Evolutionary conservation across 2,888 invertebrate genomes (phyloP).

Genomic region (Strigamia transsilvanica): DNA sequence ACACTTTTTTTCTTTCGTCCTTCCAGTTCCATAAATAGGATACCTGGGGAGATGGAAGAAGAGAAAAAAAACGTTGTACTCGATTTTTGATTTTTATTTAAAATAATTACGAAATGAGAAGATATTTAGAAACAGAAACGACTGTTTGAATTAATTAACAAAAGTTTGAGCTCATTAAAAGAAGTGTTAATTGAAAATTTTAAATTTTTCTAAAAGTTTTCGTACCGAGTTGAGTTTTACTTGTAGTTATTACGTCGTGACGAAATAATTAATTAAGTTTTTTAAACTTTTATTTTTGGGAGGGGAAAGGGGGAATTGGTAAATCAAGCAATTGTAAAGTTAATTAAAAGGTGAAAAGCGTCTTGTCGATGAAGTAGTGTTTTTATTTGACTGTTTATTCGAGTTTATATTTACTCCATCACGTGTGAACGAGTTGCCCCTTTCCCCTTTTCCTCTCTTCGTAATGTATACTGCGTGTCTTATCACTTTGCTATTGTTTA

Average conservation of each 20-base stretch:
- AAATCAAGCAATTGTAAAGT: constrained; percentile 34
- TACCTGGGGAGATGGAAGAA: neutral
- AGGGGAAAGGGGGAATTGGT: neutral
- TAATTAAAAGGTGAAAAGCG: constrained; percentile 48
- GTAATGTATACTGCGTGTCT: constrained; percentile 40
- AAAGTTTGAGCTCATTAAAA: neutral
- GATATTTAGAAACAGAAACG: too few relatives aligned
- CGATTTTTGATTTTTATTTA: too few relatives aligned
- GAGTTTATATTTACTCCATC: constrained; percentile 46
- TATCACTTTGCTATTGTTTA: constrained; percentile 42
- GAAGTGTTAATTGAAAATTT: neutral
- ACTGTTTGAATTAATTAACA: too few relatives aligned
- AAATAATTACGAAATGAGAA: too few relatives aligned
- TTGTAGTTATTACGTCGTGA: constrained; percentile 33
- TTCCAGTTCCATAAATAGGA: neutral
- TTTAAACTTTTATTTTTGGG: neutral
- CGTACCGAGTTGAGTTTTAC: neutral
- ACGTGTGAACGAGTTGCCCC: constrained; percentile 40
- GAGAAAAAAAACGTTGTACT: neutral
- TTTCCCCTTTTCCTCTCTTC: constrained; percentile 1
- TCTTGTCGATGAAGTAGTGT: constrained; percentile 40
- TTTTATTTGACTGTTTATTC: constrained; percentile 39
- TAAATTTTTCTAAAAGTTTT: neutral
- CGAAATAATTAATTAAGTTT: constrained; percentile 11
- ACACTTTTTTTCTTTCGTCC: neutral